A percentile compares a stretch with the other conserved stretches of the same genome.
Evolutionary conservation across 2,888 invertebrate genomes (phyloP).

Genomic region (Mactromeris polynyma): DNA sequence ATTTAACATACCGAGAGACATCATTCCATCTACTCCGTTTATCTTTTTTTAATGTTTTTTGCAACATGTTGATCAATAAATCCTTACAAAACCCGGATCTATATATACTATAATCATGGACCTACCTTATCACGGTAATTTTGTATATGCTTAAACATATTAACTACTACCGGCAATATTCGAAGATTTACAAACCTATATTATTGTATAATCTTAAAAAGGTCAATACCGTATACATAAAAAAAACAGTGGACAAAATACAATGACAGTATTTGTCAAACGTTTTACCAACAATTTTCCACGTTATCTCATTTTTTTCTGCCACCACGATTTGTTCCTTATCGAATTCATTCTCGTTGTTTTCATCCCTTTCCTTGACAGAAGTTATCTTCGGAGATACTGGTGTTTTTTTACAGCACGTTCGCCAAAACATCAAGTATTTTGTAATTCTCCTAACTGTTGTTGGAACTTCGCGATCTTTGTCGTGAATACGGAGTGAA

Average conservation of each 20-base stretch:
- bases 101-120: no score
- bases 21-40: no score
- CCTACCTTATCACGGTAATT: no score
- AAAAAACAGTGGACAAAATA: not conserved
- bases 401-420: not conserved
- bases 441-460: not conserved
- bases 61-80: no score
- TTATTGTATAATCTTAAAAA: no score
- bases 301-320: not conserved
- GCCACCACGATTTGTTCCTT: not conserved
- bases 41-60: no score
- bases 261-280: not conserved
- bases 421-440: not conserved
- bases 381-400: not conserved
- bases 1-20: no score
- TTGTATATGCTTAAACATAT: no score
- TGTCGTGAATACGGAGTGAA: constrained; percentile 53
- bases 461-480: constrained; percentile 23
- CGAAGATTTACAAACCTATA: not conserved
- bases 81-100: no score
- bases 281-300: constrained; percentile 2
- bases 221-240: no score
- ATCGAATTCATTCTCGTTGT: not conserved
- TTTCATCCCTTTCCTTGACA: not conserved
- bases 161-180: no score